Evolutionary conservation across 2,888 invertebrate genomes (phyloP).

Genomic region (Limnephilus auricula): DNA sequence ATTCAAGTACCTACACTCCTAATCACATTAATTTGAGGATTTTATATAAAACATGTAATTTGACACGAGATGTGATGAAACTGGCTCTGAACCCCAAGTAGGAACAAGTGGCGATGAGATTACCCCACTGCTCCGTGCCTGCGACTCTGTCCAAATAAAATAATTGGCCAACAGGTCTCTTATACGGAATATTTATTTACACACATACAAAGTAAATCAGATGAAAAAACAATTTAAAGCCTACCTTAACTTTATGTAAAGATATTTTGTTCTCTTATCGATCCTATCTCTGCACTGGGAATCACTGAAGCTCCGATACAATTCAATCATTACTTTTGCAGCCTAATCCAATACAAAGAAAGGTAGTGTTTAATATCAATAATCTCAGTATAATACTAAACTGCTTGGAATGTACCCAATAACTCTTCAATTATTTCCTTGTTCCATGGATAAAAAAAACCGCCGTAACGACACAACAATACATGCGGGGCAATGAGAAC

Average conservation of each 20-base stretch:
- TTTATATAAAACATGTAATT: slow-evolving; percentile 3
- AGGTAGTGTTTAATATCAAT: not conserved
- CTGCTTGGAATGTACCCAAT: not conserved
- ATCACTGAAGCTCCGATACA: not conserved
- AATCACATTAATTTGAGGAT: slow-evolving; percentile 27
- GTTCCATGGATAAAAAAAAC: not conserved
- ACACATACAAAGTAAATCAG: not conserved
- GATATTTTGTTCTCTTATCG: not conserved
- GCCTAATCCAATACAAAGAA: not conserved
- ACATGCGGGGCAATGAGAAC: not conserved
- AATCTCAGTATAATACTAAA: not conserved
- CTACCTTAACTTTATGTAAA: not conserved
- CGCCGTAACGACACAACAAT: not conserved
- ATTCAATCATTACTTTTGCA: not conserved
- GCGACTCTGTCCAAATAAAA: not conserved
- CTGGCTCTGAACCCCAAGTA: not conserved
- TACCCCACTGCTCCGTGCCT: not conserved
- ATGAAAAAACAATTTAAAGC: not conserved
- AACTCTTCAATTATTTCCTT: not conserved
- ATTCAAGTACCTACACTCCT: slow-evolving; percentile 33
- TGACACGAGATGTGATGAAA: not conserved
- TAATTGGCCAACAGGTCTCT: not conserved
- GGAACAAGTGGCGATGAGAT: not conserved
- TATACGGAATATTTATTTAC: not conserved
- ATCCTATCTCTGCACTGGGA: not conserved